Base-by-base conservation (phyloP, 2,113 vertebrate species). In the Pogonocichla stellata region DNA sequence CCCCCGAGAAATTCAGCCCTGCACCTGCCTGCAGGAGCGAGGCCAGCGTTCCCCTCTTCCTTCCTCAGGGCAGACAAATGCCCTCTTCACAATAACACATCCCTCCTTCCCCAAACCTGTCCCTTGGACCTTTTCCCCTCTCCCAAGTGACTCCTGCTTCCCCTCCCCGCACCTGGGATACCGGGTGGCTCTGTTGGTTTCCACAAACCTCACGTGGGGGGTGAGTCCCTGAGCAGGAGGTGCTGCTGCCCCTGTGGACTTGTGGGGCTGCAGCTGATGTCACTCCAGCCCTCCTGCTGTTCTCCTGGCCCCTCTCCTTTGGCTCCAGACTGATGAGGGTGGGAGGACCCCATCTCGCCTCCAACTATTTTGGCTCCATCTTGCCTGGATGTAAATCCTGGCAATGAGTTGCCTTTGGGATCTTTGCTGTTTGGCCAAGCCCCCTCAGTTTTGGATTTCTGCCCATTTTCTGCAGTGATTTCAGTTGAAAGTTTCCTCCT, bases 401-500 rank as follows among this genome's bases (percentile, higher is more conserved):
- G 85, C 82, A 3, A 1, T 19, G 42, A 83, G 66, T 38, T 90
- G 36, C 50, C 10, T 77, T 62, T 0, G 4, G 50, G 93, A 80
- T 80, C 60, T 77, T 73, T 86, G 50, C 88, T 83, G 9, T 73
- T 57, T 0, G 0, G 83, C 79, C 79, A 95, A 80, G 64, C 50
- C 66, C 50, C 58, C 29, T 78, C 48, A 51, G 8, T 89, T 89
- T 64, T 94, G 93, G 69, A 54, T 64, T 86, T 70, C 47, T 62
- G 77, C 87, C 80, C 10, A 8, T 45, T 81, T 87, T 86, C 61
- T 67, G n/a, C 64, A 78, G n/a, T 19, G 38, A 23, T 89, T 92
- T 95, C 64, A 74, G 81, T 2, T 92, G 80, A 87, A 95, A 74
- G 48, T 87, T 96, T 94, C 90, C 70, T 95, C 60, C 61, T 85